Percentiles rank a stretch among this genome's conserved stretches.
These are phyloP conservation scores for Zophobas atratus DNA, from an alignment of 1,140 invertebrate species.

Conservation along the genomic window DNA sequence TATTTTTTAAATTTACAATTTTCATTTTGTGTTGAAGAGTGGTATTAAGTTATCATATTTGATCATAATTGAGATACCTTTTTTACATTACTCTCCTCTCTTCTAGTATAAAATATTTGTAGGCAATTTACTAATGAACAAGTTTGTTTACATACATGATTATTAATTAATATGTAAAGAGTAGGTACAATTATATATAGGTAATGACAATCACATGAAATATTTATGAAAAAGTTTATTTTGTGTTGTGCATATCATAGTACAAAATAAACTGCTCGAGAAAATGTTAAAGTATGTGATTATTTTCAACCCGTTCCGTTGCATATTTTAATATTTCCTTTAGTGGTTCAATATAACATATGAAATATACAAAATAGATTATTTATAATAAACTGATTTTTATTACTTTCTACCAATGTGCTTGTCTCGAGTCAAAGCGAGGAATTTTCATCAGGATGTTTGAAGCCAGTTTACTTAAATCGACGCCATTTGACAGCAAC, in stretches of 20 bases:
- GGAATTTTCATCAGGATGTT: no score
- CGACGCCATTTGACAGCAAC: no score
- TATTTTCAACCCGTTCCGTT: constrained; percentile 6
- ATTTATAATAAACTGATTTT: constrained; percentile 29
- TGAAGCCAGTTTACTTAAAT: no score
- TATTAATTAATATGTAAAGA: constrained; percentile 31
- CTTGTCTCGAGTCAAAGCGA: no score
- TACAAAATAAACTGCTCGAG: constrained; percentile 53
- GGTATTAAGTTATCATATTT: constrained; percentile 13
- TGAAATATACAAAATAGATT: constrained; percentile 45
- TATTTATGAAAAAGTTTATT: constrained; percentile 37
- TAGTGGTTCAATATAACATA: constrained; percentile 36
- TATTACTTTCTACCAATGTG: constrained; percentile 65
- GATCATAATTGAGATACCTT: background rate
- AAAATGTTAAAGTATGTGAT: constrained; percentile 36
- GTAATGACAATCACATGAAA: constrained; percentile 28
- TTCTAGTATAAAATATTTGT: constrained; percentile 32
- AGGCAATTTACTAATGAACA: constrained; percentile 39
- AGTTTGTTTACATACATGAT: constrained; percentile 17
- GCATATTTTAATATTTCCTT: constrained; percentile 31
- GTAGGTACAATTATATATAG: constrained; percentile 39
- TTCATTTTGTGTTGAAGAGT: constrained; percentile 27
- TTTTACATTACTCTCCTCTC: constrained; percentile 18
- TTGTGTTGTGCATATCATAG: constrained; percentile 60
- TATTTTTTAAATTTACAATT: constrained; percentile 19